Evolutionary conservation across 2,113 vertebrate genomes (phyloP).

Genomic region (Psettodes erumei): DNA sequence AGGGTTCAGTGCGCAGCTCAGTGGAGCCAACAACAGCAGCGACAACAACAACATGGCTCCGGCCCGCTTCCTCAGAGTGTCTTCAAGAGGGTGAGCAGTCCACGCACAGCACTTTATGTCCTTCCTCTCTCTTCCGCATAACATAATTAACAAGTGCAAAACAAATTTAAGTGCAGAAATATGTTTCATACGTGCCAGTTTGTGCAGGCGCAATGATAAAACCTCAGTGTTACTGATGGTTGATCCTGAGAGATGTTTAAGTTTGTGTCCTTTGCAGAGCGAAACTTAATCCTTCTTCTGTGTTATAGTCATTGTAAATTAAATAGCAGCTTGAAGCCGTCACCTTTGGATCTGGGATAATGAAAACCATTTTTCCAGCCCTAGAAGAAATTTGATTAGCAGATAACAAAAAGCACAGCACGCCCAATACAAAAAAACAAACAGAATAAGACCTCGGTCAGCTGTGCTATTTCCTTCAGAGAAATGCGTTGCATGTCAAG

Average conservation of each 20-base stretch:
- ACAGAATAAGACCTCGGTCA: too few relatives aligned
- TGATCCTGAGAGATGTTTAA: not conserved
- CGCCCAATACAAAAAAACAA: too few relatives aligned
- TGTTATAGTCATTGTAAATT: not conserved
- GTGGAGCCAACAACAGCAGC: constrained; percentile 76
- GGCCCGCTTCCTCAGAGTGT: constrained; percentile 85
- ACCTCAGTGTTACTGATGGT: not conserved
- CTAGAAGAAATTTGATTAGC: not conserved
- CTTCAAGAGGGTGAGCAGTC: constrained; percentile 88
- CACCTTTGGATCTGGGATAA: not conserved
- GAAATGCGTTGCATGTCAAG: not conserved
- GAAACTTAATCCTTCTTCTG: not conserved
- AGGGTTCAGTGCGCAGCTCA: constrained; percentile 84
- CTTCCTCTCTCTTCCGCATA: not conserved
- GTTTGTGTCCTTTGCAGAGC: too few relatives aligned
- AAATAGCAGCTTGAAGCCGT: not conserved
- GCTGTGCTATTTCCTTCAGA: not conserved
- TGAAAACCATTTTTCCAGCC: not conserved
- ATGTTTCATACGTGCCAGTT: not conserved
- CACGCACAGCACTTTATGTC: not conserved
- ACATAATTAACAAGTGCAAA: not conserved
- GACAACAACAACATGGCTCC: constrained; percentile 66
- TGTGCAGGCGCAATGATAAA: not conserved
- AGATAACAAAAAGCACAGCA: not conserved
- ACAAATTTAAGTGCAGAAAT: not conserved